These are phyloP conservation scores for Lutra lutra DNA, from an alignment of 2,797 vertebrate genomes.

Conservation along the genomic window DNA sequence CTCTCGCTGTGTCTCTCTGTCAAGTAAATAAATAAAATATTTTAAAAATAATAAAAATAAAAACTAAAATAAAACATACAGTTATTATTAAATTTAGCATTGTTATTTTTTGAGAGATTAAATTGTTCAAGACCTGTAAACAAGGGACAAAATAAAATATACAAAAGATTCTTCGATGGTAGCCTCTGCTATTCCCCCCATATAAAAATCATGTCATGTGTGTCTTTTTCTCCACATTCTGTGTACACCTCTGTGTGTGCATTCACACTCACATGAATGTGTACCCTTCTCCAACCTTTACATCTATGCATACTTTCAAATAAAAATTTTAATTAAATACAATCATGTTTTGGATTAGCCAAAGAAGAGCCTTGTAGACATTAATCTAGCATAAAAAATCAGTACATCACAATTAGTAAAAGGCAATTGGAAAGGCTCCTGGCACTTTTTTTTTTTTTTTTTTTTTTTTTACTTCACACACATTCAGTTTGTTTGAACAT, in stretches of 20 bases:
- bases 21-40: too few relatives aligned
- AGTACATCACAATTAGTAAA: slow-evolving; percentile 77
- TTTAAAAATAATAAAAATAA: too few relatives aligned
- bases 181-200: neutral
- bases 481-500: slow-evolving; percentile 63
- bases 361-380: slow-evolving; percentile 58
- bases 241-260: neutral
- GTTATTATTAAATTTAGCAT: neutral
- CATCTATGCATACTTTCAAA: slow-evolving; percentile 20
- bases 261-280: neutral
- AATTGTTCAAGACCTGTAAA: neutral
- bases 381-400: slow-evolving; percentile 73
- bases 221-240: neutral
- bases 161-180: neutral
- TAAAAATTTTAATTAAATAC: slow-evolving; percentile 70
- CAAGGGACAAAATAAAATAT: slow-evolving; percentile 15
- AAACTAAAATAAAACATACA: neutral
- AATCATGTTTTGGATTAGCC: slow-evolving; percentile 73
- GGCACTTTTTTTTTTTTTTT: slow-evolving; percentile 63
- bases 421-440: slow-evolving; percentile 58
- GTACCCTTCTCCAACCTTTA: slow-evolving; percentile 46
- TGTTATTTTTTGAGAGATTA: neutral
- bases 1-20: too few relatives aligned
- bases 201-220: neutral
- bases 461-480: slow-evolving; percentile 65